phyloP scores from a whole-genome alignment of 2,888 invertebrate genomes.

The Tetheella fluctuosa region DNA sequence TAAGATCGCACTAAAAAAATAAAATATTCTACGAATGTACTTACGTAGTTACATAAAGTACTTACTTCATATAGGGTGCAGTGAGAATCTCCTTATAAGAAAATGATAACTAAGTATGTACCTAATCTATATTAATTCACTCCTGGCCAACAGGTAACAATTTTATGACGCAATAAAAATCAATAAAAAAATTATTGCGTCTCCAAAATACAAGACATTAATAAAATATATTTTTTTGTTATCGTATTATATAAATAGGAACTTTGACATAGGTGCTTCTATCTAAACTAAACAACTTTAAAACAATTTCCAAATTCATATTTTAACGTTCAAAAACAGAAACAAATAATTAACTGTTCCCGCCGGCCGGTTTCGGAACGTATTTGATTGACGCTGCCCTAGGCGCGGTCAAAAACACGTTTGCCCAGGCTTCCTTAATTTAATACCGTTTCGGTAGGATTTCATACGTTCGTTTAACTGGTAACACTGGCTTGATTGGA shows the following conservation, averaged over 20 bases:
- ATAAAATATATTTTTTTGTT: no score
- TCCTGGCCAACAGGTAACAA: no score
- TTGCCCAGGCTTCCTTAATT: conserved; percentile 11
- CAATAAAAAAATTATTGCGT: no score
- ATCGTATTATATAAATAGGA: background rate
- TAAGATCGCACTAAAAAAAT: no score
- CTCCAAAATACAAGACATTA: no score
- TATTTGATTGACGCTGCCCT: conserved; percentile 39
- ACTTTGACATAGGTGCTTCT: background rate
- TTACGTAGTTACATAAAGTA: no score
- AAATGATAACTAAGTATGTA: no score
- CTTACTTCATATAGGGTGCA: no score
- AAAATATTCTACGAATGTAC: no score
- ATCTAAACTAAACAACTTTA: background rate
- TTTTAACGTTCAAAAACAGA: conserved; percentile 24
- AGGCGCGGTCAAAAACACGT: conserved; percentile 36
- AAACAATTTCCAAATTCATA: background rate
- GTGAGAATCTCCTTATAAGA: no score
- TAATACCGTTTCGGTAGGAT: conserved; percentile 10
- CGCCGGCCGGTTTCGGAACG: conserved; percentile 12
- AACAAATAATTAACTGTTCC: conserved; percentile 18
- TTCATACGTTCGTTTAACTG: conserved; percentile 19
- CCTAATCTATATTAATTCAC: no score
- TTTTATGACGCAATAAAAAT: no score
- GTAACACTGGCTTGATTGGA: conserved; percentile 15